phyloP scores from a whole-genome alignment of 2,888 invertebrate genomes.

The Andricus quercusramuli region DNA sequence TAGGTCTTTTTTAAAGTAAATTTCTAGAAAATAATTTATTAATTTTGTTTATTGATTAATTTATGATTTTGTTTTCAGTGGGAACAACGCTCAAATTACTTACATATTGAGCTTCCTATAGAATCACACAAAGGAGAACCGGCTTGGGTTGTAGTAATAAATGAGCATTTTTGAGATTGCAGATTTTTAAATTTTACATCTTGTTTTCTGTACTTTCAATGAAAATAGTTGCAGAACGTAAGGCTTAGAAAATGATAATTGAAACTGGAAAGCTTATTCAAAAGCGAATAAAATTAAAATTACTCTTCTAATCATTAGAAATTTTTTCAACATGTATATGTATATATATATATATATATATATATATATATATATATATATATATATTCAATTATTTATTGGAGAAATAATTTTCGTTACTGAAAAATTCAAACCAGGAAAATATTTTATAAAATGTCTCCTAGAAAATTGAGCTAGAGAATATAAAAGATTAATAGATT shows the following conservation, averaged over 20 bases:
- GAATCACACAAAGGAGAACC: slow-evolving; percentile 66
- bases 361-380: no score
- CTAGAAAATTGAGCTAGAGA: no score
- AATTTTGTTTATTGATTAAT: background rate
- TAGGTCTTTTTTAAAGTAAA: background rate
- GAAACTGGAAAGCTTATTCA: no score
- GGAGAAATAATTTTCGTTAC: no score
- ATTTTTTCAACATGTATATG: no score
- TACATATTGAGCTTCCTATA: slow-evolving; percentile 63
- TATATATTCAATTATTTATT: no score
- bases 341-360: no score
- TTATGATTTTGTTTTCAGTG: slow-evolving; percentile 61
- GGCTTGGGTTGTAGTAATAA: slow-evolving; percentile 68
- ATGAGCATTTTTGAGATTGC: slow-evolving; percentile 44
- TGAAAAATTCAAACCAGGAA: no score
- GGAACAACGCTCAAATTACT: slow-evolving; percentile 48
- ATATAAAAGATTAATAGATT: no score
- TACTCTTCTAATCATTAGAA: no score
- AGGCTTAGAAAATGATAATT: background rate
- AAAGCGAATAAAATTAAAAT: no score
- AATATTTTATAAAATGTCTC: no score
- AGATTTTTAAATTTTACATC: slow-evolving; percentile 21
- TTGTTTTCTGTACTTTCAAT: slow-evolving; percentile 22
- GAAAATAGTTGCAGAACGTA: background rate
- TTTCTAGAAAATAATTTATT: background rate